Conservation (phyloP, 2,113 vertebrate species). For the Ceuthmochares aereus region DNA sequence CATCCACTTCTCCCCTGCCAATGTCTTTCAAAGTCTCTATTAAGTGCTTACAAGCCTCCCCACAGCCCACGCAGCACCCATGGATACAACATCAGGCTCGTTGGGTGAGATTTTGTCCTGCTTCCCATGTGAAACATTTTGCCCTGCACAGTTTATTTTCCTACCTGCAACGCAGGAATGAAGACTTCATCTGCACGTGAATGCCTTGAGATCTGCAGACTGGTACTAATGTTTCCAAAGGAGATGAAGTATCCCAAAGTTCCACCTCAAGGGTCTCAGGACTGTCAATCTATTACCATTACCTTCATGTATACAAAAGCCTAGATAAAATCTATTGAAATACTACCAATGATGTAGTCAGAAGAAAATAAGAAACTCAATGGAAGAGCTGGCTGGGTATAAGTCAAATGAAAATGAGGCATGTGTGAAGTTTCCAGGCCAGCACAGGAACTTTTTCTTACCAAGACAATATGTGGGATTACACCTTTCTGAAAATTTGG, state of each 20-base stretch:
- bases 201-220: neutral
- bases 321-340: neutral
- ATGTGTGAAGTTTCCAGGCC: constrained; percentile 1
- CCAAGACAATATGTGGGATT: neutral
- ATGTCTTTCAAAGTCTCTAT: fast-evolving
- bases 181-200: fast-evolving
- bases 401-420: neutral
- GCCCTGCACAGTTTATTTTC: neutral
- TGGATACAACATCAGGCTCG: neutral
- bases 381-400: constrained; percentile 12
- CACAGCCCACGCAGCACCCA: neutral
- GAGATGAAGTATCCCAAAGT: neutral
- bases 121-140: neutral
- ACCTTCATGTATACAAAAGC: neutral
- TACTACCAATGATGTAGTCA: neutral
- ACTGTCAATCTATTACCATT: neutral
- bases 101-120: neutral
- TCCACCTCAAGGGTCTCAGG: neutral
- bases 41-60: neutral
- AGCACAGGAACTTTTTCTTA: neutral
- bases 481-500: neutral
- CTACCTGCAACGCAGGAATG: too few relatives aligned
- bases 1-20: neutral
- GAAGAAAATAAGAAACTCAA: neutral
- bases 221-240: neutral